These are phyloP conservation scores for Periphyllus acericola DNA, from an alignment of 2,888 invertebrate species.

Conservation along the genomic window DNA sequence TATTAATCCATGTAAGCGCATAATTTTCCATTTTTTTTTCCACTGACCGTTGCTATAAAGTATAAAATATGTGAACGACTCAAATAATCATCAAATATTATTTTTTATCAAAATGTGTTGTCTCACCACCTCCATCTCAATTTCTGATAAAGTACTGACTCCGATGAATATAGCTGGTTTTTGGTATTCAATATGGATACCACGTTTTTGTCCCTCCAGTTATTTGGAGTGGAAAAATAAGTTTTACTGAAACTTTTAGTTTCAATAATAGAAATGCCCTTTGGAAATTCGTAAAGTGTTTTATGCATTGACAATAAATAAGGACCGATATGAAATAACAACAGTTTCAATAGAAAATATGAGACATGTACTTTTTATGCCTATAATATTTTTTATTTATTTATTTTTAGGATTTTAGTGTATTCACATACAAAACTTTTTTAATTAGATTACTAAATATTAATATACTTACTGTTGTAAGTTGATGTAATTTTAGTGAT, in stretches of 20 bases:
- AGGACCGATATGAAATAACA: conserved; percentile 3
- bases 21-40: no score
- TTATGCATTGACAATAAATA: conserved; percentile 29
- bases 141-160: background rate
- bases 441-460: background rate
- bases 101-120: background rate
- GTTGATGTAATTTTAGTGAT: no score
- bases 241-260: conserved; percentile 41
- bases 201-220: background rate
- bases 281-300: conserved; percentile 21
- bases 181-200: conserved; percentile 38
- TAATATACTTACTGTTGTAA: background rate
- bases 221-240: conserved; percentile 40
- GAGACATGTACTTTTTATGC: background rate
- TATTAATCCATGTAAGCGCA: no score
- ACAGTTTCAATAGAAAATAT: background rate
- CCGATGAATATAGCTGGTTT: background rate
- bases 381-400: background rate
- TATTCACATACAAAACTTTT: background rate
- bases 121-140: background rate
- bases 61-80: no score
- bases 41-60: no score
- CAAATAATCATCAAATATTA: no score
- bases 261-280: conserved; percentile 29
- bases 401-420: background rate